Conservation (phyloP, 2,113 vertebrate species). For the Brachyistius frenatus region DNA sequence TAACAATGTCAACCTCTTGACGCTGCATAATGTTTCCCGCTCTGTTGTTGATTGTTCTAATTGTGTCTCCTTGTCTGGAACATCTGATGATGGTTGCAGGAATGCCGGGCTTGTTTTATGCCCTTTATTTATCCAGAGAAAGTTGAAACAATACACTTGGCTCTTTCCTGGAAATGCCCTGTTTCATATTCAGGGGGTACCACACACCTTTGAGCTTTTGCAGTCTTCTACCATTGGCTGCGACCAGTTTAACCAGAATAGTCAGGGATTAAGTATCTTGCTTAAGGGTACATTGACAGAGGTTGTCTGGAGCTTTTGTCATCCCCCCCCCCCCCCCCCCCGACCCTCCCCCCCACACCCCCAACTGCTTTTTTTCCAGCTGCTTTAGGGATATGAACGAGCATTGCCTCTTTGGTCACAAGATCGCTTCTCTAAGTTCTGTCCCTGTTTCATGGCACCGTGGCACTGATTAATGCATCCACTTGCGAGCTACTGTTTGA, state of each 20-base stretch:
- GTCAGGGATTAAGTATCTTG: background rate
- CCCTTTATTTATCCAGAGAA: conserved; percentile 3
- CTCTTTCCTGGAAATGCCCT: conserved; percentile 15
- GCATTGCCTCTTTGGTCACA: conserved; percentile 17
- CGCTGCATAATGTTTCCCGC: background rate
- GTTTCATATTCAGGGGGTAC: conserved; percentile 15
- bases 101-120: conserved; percentile 7
- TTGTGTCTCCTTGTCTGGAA: conserved; percentile 7
- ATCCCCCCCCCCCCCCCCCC: background rate
- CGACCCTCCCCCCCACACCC: too few species aligned
- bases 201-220: conserved; percentile 1
- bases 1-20: conserved; percentile 18
- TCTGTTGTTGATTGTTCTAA: conserved; percentile 20
- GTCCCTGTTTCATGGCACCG: conserved; percentile 17
- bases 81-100: conserved; percentile 10
- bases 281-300: background rate
- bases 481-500: conserved; percentile 12
- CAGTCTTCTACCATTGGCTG: background rate
- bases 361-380: background rate
- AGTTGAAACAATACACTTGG: background rate
- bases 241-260: background rate
- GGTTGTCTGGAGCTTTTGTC: conserved; percentile 4
- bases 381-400: conserved; percentile 3
- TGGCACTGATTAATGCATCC: conserved; percentile 8
- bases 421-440: conserved; percentile 13